These are phyloP conservation scores for Noctua comes DNA, from an alignment of 2,888 invertebrate genomes.

Conservation along the genomic window DNA sequence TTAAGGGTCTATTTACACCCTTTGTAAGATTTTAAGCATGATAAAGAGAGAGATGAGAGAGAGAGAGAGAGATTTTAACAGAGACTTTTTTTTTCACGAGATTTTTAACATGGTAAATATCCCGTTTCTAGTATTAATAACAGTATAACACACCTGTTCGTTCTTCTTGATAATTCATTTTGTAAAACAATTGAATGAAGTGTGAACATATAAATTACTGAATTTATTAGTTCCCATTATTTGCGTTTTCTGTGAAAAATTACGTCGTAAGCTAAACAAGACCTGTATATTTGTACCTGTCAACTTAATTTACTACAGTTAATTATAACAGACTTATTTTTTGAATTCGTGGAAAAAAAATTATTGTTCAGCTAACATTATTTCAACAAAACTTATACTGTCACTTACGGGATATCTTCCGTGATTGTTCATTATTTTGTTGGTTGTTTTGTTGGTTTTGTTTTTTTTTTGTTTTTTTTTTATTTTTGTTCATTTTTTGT, in stretches of 20 bases:
- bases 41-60: too few relatives aligned
- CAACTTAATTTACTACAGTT: slow-evolving; percentile 16
- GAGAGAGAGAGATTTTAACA: too few relatives aligned
- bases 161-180: neutral
- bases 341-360: neutral
- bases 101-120: too few relatives aligned
- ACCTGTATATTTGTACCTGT: slow-evolving; percentile 23
- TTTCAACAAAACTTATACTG: neutral
- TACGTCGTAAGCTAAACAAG: slow-evolving; percentile 14
- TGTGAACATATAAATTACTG: neutral
- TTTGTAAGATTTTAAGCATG: too few relatives aligned
- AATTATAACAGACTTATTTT: neutral
- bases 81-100: too few relatives aligned
- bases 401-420: too few relatives aligned
- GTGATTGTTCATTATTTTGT: too few relatives aligned
- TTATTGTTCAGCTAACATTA: neutral
- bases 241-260: neutral
- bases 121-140: too few relatives aligned
- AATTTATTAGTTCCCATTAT: slow-evolving; percentile 5
- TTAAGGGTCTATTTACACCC: too few relatives aligned
- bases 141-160: neutral
- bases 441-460: too few relatives aligned
- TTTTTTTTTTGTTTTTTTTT: too few relatives aligned
- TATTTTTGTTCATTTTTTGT: too few relatives aligned
- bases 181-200: slow-evolving; percentile 4